Evolutionary conservation across 1,140 invertebrate species (phyloP).

Genomic region (Drosophila baimaii): DNA sequence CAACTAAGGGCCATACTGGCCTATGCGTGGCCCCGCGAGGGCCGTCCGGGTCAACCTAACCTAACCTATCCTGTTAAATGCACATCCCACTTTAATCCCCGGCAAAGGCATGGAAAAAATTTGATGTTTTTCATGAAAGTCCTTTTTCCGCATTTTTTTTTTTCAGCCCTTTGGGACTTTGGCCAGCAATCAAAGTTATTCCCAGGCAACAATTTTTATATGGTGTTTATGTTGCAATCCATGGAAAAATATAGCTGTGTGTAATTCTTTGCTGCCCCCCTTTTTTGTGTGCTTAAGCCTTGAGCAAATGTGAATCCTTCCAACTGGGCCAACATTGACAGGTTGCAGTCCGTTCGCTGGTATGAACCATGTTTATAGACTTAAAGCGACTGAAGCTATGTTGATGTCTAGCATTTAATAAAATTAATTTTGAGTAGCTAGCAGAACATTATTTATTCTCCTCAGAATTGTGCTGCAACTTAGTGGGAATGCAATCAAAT

Average conservation of each 20-base stretch:
- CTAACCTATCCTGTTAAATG: background rate
- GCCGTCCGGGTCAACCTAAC: too few species aligned
- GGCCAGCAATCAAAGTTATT: slow-evolving; percentile 1
- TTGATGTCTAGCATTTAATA: background rate
- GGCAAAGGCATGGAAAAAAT: background rate
- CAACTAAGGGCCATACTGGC: too few species aligned
- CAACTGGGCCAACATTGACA: slow-evolving; percentile 1
- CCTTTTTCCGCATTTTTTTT: background rate
- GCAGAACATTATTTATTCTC: background rate
- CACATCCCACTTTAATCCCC: background rate
- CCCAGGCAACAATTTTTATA: background rate
- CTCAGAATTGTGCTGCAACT: background rate
- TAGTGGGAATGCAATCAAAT: background rate
- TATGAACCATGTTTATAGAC: background rate
- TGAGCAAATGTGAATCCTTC: background rate
- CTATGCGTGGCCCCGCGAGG: too few species aligned
- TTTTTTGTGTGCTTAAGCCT: background rate
- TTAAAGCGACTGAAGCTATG: background rate
- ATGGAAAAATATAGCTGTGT: background rate
- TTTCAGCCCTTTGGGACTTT: background rate
- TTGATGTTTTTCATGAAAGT: background rate
- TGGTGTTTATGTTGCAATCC: background rate
- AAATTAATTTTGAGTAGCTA: background rate
- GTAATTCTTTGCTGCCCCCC: background rate
- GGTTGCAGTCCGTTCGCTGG: background rate